phyloP scores from a whole-genome alignment of 2,888 invertebrate genomes.

The Blastobasis lacticolella region DNA sequence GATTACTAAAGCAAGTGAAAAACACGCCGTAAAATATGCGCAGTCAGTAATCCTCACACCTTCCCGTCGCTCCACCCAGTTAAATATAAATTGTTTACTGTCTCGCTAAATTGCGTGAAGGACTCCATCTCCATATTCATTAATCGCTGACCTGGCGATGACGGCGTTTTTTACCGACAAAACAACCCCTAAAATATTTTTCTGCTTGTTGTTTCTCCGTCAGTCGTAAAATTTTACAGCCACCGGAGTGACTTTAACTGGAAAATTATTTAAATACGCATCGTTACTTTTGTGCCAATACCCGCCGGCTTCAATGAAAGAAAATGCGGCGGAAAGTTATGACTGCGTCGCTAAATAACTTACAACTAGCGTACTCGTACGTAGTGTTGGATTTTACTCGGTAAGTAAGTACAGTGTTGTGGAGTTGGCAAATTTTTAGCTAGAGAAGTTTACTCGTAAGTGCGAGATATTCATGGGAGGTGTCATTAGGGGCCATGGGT shows the following conservation, averaged over 20 bases:
- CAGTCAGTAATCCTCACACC: conserved; percentile 10
- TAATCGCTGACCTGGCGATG: conserved; percentile 35
- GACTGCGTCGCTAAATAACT: too few relatives aligned
- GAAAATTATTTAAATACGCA: conserved; percentile 4
- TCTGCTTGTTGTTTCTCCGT: conserved; percentile 5
- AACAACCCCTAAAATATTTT: conserved; percentile 6
- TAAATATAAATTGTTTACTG: conserved; percentile 56
- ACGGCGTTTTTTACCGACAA: conserved; percentile 6
- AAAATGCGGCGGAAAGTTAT: background rate
- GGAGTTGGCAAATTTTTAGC: too few relatives aligned
- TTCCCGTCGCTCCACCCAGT: conserved; percentile 21
- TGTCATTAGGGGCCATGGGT: conserved; percentile 13
- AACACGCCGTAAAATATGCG: background rate
- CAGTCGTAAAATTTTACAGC: conserved; percentile 5
- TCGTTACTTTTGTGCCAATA: too few relatives aligned
- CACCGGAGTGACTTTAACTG: conserved; percentile 1
- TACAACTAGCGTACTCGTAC: too few relatives aligned
- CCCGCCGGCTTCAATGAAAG: too few relatives aligned
- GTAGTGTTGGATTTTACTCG: too few relatives aligned
- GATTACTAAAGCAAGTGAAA: conserved; percentile 2
- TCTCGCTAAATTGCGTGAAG: conserved; percentile 54
- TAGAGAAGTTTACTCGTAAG: too few relatives aligned
- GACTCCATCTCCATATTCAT: conserved; percentile 59
- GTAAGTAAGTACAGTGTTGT: too few relatives aligned
- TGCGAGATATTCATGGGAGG: background rate